Evolutionary conservation across 37 sponge, comb jelly and placozoan genomes (phyloP), one percentile per base, ranked within the genome.

Genomic region (Crambe crambe): DNA sequence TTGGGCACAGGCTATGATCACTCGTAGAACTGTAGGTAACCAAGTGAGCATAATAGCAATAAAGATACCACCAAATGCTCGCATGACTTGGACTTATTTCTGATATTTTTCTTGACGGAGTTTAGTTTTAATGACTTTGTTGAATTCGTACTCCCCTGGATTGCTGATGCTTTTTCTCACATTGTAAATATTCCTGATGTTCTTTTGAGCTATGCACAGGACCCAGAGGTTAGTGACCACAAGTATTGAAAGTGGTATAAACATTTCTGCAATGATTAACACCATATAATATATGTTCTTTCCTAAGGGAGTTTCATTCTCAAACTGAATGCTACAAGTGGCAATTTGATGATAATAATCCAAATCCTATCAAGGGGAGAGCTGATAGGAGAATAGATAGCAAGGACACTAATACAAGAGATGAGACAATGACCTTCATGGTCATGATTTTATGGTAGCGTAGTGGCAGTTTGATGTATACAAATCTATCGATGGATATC

Each of bases 321-420:
- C 15, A 25, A 42, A 39, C 27, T 39, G 21, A 2, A 30, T 42
- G 8, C 27, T 27, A 59, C 88, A 88, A 1, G 43, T n/a, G 0
- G 78, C 82, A 0, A 81, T 10, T 21, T 31, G n/a, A 10, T 72
- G 42, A 54, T 75, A 73, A 56, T 76, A 82, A 36, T 75, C n/a
- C n/a, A n/a, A 88, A 65, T 23, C 78, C 88, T 77, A 77, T 72
- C n/a, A 77, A 59, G 0, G 88, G 88, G 3, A 70, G 60, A 25
- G 82, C 42, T 15, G 57, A n/a, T 2, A 81, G 60, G 0, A 71
- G 34, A 1, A 65, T 10, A 26, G 66, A 76, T 17, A 88, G 27
- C 12, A 82, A 57, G 65, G 66, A 76, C 1, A 88, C n/a, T n/a
- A n/a, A n/a, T n/a, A n/a, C n/a, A n/a, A n/a, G n/a, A n/a, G n/a